Base-by-base conservation (phyloP, 2,797 vertebrate species). In the Tadarida brasiliensis region DNA sequence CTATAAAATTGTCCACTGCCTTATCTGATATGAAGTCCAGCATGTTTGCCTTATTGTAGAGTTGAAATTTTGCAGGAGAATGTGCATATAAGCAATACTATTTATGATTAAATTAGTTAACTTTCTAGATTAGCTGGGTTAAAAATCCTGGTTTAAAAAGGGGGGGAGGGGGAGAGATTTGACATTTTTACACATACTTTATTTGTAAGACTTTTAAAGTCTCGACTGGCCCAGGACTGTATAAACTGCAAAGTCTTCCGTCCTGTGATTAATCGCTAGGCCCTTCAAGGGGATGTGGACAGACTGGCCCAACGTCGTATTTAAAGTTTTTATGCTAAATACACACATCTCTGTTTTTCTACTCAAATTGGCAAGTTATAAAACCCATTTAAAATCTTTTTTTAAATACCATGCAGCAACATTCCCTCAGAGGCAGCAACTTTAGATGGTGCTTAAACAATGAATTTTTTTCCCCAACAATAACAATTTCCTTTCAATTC, bases 401-500 rank as follows among this genome's bases (percentile, higher is more conserved):
- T 95, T 97, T 82, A 94, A 98, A 89, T 73, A 95, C 94, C 56
- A 61, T 47, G 24, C 28, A 88, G 15, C 28, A 96, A 73, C 74
- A n/a, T 94, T 20, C 83, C 56, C 94, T 96, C 89, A 76, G 83
- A 96, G 84, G 56, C 77, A 95, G 11, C 14, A 86, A 87, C 35
- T 87, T 77, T 78, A 94, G 81, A 94, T 96, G 80, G 35, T 87
- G 61, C 73, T 96, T 90, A 93, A 97, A 85, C 10, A 97, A 95
- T 86, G 76, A 77, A 49, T 90, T 97, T 95, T 95, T 94, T 90
- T 51, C 65, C 57, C 74, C 78, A 87, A 96, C 93, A 96, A 94
- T 95, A 96, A 96, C 94, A 95, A 87, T 97, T 96, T 96, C 96
- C 94, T 96, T 95, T 95, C 90, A 97, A 97, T 97, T 77, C 95